A percentile compares a stretch with the other conserved stretches of the same genome.
Evolutionary conservation across 1,140 invertebrate genomes (phyloP).

Genomic region (Trichonephila clavata): DNA sequence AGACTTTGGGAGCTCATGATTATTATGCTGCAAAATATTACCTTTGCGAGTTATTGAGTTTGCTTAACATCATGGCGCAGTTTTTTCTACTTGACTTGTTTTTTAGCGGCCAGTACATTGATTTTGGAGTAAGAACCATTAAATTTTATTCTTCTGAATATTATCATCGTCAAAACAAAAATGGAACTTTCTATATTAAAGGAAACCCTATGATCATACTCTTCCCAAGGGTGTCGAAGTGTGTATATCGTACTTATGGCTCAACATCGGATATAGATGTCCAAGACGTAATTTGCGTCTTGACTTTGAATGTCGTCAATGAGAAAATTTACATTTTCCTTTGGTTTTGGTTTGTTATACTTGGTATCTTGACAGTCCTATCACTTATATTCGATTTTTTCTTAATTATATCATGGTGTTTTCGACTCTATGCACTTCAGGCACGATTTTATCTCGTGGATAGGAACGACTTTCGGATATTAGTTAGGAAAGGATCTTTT

Average conservation of each 20-base stretch:
- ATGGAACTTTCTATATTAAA: neutral
- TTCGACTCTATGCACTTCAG: slow-evolving; percentile 60
- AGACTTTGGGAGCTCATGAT: neutral
- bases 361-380: neutral
- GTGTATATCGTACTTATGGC: neutral
- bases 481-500: slow-evolving; percentile 83
- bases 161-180: slow-evolving; percentile 84
- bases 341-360: neutral
- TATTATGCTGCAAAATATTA: slow-evolving; percentile 78
- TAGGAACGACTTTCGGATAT: slow-evolving; percentile 44
- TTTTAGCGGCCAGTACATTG: neutral
- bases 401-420: neutral
- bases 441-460: slow-evolving; percentile 74
- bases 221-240: neutral
- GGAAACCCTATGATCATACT: neutral
- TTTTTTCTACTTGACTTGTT: neutral
- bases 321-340: neutral
- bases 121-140: neutral
- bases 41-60: neutral
- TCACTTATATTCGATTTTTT: neutral
- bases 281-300: neutral
- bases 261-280: neutral
- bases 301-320: neutral
- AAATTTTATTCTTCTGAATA: neutral
- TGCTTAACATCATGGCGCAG: neutral